Evolutionary conservation across 2,888 invertebrate genomes (phyloP).

Genomic region (Polyommatus icarus): DNA sequence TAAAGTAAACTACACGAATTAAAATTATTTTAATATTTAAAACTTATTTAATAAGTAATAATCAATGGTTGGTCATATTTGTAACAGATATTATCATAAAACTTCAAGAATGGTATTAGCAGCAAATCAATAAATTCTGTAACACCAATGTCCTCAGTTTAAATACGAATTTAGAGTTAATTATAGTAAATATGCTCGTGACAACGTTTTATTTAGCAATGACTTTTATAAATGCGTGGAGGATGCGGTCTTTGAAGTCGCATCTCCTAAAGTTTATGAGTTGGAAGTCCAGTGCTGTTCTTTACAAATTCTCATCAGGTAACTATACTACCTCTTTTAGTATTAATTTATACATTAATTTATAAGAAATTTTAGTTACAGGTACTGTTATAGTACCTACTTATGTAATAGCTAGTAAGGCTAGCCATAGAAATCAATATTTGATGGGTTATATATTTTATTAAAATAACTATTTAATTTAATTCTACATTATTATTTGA

Average conservation of each 20-base stretch:
- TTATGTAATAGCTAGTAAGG: neutral
- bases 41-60: neutral
- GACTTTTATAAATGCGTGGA: constrained; percentile 90
- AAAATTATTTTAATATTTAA: neutral
- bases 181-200: constrained; percentile 81
- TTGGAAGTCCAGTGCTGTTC: constrained; percentile 81
- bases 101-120: neutral
- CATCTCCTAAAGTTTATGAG: constrained; percentile 83
- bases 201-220: constrained; percentile 92
- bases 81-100: neutral
- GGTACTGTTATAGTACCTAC: neutral
- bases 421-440: neutral
- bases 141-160: neutral
- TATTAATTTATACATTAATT: neutral
- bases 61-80: neutral
- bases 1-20: neutral
- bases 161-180: neutral
- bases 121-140: constrained; percentile 6
- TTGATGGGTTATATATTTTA: neutral
- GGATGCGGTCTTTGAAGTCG: constrained; percentile 84
- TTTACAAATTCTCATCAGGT: constrained; percentile 77
- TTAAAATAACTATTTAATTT: neutral
- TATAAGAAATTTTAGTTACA: neutral
- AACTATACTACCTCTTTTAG: neutral
- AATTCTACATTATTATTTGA: neutral